phyloP scores from a whole-genome alignment of 1,140 invertebrate species.

The Phenacoccus solenopsis region DNA sequence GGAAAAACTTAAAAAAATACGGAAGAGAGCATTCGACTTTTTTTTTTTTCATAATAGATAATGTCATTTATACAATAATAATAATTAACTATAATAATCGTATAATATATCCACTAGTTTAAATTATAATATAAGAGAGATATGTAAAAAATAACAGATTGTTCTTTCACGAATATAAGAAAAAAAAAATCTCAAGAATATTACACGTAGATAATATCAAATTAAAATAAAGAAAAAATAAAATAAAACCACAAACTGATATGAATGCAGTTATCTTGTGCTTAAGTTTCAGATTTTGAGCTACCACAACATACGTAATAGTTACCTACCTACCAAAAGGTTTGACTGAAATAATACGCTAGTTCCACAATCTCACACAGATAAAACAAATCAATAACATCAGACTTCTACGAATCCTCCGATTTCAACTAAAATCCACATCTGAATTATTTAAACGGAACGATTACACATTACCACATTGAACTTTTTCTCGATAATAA shows the following conservation, averaged over 20 bases:
- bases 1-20: constrained; percentile 8
- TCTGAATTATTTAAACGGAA: neutral
- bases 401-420: neutral
- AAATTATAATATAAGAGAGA: neutral
- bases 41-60: neutral
- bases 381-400: neutral
- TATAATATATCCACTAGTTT: no score
- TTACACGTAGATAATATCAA: no score
- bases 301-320: neutral
- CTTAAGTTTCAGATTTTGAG: neutral
- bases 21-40: constrained; percentile 9
- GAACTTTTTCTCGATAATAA: neutral
- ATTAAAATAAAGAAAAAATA: neutral
- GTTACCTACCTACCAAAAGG: no score
- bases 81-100: neutral
- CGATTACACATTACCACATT: neutral
- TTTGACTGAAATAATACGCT: neutral
- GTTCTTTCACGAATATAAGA: neutral
- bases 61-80: neutral
- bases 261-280: neutral
- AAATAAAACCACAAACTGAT: neutral
- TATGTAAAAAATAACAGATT: neutral
- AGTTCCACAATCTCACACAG: neutral
- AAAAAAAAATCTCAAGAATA: neutral
- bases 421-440: neutral